These are phyloP conservation scores for Lateolabrax maculatus DNA, from an alignment of 2,797 vertebrate genomes.

Conservation along the genomic window DNA sequence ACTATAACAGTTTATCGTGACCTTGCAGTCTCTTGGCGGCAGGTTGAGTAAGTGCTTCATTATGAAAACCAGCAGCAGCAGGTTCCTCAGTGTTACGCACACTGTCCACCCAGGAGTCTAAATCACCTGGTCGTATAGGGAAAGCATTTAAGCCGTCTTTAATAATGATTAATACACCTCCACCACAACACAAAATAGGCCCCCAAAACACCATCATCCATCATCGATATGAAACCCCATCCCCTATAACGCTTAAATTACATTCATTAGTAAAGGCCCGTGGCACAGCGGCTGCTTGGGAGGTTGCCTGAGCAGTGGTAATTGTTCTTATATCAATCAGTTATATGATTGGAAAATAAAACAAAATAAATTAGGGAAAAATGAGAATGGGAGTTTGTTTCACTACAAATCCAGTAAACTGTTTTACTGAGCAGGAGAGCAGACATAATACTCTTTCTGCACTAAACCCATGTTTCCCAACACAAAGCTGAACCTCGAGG, in stretches of 20 bases:
- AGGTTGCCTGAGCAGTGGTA: constrained; percentile 36
- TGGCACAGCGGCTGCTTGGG: constrained; percentile 44
- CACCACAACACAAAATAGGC: constrained; percentile 66
- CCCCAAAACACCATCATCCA: constrained; percentile 69
- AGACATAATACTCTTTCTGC: constrained; percentile 10
- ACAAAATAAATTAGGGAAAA: constrained; percentile 65
- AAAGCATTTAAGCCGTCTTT: constrained; percentile 76
- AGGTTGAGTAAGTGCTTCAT: constrained; percentile 79
- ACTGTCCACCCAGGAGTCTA: constrained; percentile 72
- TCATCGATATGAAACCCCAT: constrained; percentile 75
- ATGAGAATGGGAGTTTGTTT: constrained; percentile 48
- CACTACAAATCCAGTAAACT: constrained; percentile 22
- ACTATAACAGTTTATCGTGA: constrained; percentile 63
- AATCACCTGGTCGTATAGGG: constrained; percentile 73
- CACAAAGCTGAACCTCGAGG: background rate
- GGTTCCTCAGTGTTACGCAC: constrained; percentile 61
- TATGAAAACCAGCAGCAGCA: constrained; percentile 70
- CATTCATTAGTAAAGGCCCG: constrained; percentile 71
- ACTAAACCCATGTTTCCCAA: constrained; percentile 2
- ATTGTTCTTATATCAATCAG: constrained; percentile 70
- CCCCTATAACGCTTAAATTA: constrained; percentile 70
- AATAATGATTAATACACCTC: constrained; percentile 82
- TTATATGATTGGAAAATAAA: constrained; percentile 64
- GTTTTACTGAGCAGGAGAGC: constrained; percentile 15
- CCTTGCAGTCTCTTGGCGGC: constrained; percentile 69